phyloP scores from a whole-genome alignment of 2,888 invertebrate species.

The Chrysomela aeneicollis region DNA sequence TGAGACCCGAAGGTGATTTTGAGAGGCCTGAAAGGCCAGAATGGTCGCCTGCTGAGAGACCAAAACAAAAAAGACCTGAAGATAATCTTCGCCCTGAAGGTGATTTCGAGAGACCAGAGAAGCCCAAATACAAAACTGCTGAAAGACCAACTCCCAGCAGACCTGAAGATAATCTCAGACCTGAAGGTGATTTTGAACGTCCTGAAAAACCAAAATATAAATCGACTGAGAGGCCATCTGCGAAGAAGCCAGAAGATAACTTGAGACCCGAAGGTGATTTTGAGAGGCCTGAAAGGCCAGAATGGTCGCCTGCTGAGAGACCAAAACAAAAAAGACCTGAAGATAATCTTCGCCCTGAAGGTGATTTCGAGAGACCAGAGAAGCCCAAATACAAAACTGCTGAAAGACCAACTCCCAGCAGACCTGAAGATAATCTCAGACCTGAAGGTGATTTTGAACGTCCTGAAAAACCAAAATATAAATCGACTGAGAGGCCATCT shows the following conservation, averaged over 20 bases:
- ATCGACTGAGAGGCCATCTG: slow-evolving; percentile 61
- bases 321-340: slow-evolving; percentile 60
- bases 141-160: slow-evolving; percentile 59
- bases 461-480: slow-evolving; percentile 59
- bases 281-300: slow-evolving; percentile 61
- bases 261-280: slow-evolving; percentile 67
- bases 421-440: slow-evolving; percentile 69
- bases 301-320: slow-evolving; percentile 57
- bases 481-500: slow-evolving; percentile 63
- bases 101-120: slow-evolving; percentile 60
- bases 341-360: slow-evolving; percentile 53
- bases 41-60: slow-evolving; percentile 61
- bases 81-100: slow-evolving; percentile 66
- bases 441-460: slow-evolving; percentile 69
- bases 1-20: slow-evolving; percentile 63
- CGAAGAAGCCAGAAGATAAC: slow-evolving; percentile 65
- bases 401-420: slow-evolving; percentile 53
- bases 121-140: slow-evolving; percentile 56
- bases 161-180: slow-evolving; percentile 63
- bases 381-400: slow-evolving; percentile 54
- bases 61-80: slow-evolving; percentile 51
- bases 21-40: slow-evolving; percentile 60
- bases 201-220: slow-evolving; percentile 54
- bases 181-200: slow-evolving; percentile 67
- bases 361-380: slow-evolving; percentile 54